Evolutionary conservation across 2,797 vertebrate genomes (phyloP).

Genomic region (Muscicapa striata): DNA sequence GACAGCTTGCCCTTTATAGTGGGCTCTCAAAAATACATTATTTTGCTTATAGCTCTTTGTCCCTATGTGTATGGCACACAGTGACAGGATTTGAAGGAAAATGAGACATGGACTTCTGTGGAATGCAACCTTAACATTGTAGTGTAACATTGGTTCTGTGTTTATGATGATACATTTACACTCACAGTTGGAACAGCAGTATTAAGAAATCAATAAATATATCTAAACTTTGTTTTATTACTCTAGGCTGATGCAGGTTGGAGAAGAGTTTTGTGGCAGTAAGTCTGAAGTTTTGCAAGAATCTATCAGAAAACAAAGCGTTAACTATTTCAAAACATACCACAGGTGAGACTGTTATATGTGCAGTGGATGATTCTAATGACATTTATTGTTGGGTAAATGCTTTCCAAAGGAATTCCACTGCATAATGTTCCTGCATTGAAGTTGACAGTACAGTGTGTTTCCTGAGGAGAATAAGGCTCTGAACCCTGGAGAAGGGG

Average conservation of each 20-base stretch:
- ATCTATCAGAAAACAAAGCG: constrained; percentile 95
- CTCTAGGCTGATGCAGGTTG: constrained; percentile 94
- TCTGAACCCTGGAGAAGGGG: not conserved
- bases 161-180: not conserved
- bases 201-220: not conserved
- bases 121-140: not conserved
- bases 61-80: not conserved
- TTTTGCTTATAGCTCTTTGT: not conserved
- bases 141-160: not conserved
- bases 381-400: not conserved
- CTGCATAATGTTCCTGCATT: not conserved
- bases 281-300: constrained; percentile 97
- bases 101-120: not conserved
- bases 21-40: not conserved
- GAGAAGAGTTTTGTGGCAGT: constrained; percentile 97
- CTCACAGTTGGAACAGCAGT: not conserved
- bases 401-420: not conserved
- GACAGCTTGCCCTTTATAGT: not conserved
- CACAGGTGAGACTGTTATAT: constrained; percentile 85
- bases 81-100: not conserved
- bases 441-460: not conserved
- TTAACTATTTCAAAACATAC: constrained; percentile 99
- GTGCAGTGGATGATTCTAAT: not conserved
- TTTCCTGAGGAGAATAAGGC: not conserved
- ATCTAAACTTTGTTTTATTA: not conserved